Conservation (phyloP, 2,797 vertebrate genomes). For the Pipistrellus pipistrellus region DNA sequence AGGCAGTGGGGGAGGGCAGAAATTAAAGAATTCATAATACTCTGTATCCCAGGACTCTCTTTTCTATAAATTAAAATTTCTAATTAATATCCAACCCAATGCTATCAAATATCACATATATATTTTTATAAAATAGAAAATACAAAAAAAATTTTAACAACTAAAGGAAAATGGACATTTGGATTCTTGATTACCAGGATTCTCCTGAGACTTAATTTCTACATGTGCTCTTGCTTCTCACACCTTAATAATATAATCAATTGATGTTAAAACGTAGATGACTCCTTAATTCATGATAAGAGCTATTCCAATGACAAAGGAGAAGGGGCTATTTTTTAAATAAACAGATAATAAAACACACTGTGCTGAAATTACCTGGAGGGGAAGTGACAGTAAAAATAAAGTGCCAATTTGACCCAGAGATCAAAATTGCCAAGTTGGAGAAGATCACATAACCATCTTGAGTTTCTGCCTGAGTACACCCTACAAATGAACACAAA, state of each 20-base stretch:
- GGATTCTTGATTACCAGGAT: neutral
- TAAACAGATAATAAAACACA: constrained; percentile 27
- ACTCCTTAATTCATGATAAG: constrained; percentile 24
- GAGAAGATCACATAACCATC: constrained; percentile 88
- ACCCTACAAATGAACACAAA: constrained; percentile 80
- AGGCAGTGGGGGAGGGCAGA: neutral
- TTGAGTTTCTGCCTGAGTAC: constrained; percentile 82
- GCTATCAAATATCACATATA: neutral
- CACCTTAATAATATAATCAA: constrained; percentile 14
- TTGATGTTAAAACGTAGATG: neutral
- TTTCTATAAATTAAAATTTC: neutral
- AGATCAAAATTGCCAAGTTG: constrained; percentile 84
- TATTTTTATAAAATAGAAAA: neutral
- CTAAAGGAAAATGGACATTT: neutral
- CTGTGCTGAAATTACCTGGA: constrained; percentile 84
- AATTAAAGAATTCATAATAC: neutral
- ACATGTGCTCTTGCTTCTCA: neutral
- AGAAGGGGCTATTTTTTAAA: neutral
- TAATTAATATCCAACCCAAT: neutral
- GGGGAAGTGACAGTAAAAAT: constrained; percentile 88
- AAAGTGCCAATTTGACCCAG: constrained; percentile 86
- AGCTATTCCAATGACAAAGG: neutral
- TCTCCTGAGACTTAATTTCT: neutral
- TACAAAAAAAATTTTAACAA: constrained; percentile 16
- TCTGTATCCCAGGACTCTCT: neutral